Percentiles rank a stretch among this genome's conserved stretches.
phyloP scores from a whole-genome alignment of 2,888 invertebrate species.

The Cryptosula pallasiana region DNA sequence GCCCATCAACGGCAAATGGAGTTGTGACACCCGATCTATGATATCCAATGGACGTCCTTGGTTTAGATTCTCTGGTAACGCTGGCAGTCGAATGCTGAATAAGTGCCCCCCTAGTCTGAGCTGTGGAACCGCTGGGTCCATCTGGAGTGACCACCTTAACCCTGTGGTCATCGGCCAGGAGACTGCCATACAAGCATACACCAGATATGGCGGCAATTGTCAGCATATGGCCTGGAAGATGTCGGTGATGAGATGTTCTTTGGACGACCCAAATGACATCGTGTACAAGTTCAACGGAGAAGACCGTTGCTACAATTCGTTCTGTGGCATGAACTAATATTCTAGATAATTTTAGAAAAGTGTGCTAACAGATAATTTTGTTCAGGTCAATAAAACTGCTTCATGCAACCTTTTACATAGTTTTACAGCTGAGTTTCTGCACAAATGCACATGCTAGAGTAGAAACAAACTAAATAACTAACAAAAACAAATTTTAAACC shows the following conservation, averaged over 20 bases:
- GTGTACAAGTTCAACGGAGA: neutral
- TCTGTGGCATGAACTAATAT: neutral
- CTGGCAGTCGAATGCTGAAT: neutral
- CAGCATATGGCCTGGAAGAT: neutral
- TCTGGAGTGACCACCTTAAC: neutral
- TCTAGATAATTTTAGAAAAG: too few relatives aligned
- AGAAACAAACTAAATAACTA: too few relatives aligned
- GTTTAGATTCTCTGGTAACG: neutral
- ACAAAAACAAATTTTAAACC: too few relatives aligned
- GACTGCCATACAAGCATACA: neutral
- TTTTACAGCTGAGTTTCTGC: too few relatives aligned
- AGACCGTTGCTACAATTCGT: neutral
- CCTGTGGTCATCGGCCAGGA: neutral
- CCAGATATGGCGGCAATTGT: neutral
- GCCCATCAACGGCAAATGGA: neutral
- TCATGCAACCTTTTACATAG: too few relatives aligned
- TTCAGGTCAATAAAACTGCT: too few relatives aligned
- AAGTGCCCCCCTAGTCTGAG: neutral
- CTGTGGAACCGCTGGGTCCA: neutral
- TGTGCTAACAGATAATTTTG: too few relatives aligned
- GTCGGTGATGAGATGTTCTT: neutral
- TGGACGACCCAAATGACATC: neutral
- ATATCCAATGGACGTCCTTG: neutral
- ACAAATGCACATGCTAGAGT: too few relatives aligned
- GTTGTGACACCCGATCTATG: neutral